Evolutionary conservation across 2,797 vertebrate genomes (phyloP), one percentile per base, ranked within the genome.

Genomic region (Chelmon rostratus): DNA sequence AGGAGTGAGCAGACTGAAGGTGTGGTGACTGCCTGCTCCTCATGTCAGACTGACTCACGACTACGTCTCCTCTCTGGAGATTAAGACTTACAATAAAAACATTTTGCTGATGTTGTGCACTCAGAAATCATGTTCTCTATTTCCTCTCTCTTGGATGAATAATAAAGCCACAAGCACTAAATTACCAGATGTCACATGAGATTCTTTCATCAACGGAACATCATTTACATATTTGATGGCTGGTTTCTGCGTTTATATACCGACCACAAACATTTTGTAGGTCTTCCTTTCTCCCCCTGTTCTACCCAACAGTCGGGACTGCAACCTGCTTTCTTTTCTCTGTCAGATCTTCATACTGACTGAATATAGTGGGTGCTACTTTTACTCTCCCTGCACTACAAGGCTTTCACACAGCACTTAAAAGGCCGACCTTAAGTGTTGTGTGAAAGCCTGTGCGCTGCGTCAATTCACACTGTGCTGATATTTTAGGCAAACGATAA

Each of bases 1-100:
- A 21, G 3, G 33, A 74, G 82, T 69, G 58, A 74, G 57, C 64
- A 6, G 33, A 38, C 10, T 67, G 68, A 65, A 75, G 75, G 73
- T 44, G 78, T 79, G 79, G 68, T 31, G 8, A 25, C 53, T 37
- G 31, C 21, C 4, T 6, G 33, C 23, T 33, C 38, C 56, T 66
- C 63, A 31, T 9, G 11, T 42, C 61, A 47, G 62, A 61, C 58
- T 47, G 13, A 66, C 9, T 58, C 31, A 38, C 44, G 44, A 18
- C 44, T 49, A 21, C 8, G 63, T 25, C 61, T 74, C 18, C 11
- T 16, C 37, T 52, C 13, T 57, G 72, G 64, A 64, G 19, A 40
- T 64, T 64, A 23, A 21, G 9, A 16, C 21, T 58, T 50, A 33
- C 18, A 44, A 19, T 10, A 15, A 47, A 35, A 8, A 15, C 6